These are phyloP conservation scores for Dasyurus viverrinus DNA, from an alignment of 2,113 vertebrate genomes.

Conservation along the genomic window DNA sequence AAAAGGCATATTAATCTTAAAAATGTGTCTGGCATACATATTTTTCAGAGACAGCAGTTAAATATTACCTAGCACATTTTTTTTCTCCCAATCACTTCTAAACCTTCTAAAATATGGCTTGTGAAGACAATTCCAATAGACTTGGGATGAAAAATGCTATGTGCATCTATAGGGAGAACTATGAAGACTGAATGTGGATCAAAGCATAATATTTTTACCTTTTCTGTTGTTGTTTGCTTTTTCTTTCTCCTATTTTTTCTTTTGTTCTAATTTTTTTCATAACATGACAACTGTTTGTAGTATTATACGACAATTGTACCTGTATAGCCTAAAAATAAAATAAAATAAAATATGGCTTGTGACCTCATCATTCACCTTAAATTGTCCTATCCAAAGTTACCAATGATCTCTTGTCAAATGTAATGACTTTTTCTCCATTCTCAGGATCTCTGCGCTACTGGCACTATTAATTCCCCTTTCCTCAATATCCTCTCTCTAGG, in stretches of 20 bases:
- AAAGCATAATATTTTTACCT: too few species aligned
- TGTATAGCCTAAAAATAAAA: too few species aligned
- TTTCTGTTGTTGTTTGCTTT: too few species aligned
- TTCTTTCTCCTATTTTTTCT: too few species aligned
- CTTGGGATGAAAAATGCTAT: too few species aligned
- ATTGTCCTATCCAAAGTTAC: neutral
- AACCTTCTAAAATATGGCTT: neutral
- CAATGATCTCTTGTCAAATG: neutral
- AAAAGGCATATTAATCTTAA: neutral
- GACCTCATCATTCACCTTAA: neutral
- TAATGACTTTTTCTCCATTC: neutral
- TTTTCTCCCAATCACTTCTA: neutral
- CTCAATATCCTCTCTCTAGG: neutral
- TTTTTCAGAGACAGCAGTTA: neutral
- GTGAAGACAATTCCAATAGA: too few species aligned
- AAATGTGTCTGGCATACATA: neutral
- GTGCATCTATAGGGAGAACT: too few species aligned
- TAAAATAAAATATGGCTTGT: neutral
- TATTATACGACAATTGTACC: too few species aligned
- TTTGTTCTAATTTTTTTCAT: too few species aligned
- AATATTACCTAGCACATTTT: neutral
- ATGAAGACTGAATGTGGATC: too few species aligned
- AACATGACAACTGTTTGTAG: too few species aligned
- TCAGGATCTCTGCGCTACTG: neutral
- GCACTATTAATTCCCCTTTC: neutral